A percentile compares a stretch with the other conserved stretches of the same genome.
phyloP scores from a whole-genome alignment of 2,888 invertebrate species.

The Stegana nigrithorax region DNA sequence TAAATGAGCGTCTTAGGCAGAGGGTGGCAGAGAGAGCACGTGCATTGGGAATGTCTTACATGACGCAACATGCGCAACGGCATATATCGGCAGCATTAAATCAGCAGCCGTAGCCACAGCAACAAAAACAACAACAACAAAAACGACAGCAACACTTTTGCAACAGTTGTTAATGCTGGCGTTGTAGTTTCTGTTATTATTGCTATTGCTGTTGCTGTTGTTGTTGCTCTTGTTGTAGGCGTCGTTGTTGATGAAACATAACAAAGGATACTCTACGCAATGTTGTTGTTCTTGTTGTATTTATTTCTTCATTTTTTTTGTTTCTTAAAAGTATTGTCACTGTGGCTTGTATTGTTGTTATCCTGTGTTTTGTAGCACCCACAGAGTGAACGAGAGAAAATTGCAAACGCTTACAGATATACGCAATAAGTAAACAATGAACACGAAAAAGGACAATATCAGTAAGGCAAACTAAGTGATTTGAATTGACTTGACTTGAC shows the following conservation, averaged over 20 bases:
- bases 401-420: not conserved
- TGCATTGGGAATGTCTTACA: not conserved
- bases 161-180: not conserved
- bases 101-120: not conserved
- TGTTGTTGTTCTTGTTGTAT: not conserved
- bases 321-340: not conserved
- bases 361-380: not conserved
- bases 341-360: not conserved
- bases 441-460: no score
- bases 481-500: no score
- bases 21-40: not conserved
- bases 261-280: constrained; percentile 12
- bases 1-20: not conserved
- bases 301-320: no score
- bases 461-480: no score
- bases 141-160: not conserved
- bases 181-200: not conserved
- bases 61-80: not conserved
- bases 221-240: not conserved
- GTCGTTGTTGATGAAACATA: constrained; percentile 2
- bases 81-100: not conserved
- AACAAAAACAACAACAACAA: not conserved
- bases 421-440: no score
- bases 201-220: not conserved
- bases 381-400: not conserved